Base-by-base conservation (phyloP, 1,140 invertebrate species). In the Aphelenchoides avenae region DNA sequence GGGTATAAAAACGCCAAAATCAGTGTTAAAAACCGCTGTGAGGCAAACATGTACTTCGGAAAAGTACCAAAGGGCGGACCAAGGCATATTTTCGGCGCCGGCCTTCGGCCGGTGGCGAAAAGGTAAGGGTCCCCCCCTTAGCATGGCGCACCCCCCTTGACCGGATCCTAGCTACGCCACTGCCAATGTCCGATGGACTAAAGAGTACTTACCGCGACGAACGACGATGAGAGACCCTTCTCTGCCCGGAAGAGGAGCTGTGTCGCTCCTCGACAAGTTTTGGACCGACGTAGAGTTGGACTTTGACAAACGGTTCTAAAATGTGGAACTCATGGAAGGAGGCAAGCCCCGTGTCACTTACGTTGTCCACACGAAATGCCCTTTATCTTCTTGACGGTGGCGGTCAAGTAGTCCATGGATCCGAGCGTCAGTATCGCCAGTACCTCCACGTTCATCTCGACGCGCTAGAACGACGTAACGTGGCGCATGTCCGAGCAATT, bases 361-460 rank as follows among this genome's bases (percentile, higher is more conserved):
- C 64, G 26, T 63, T 39, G 46, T 15, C 13, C 24, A 20, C 26
- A 20, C n/a, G 11, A 34, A 33, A 70, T 31, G 13, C 66, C 66
- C n/a, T 58, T 46, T 13, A 71, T 37, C 20, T 66, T 66, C 33
- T 76, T 74, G 9, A 74, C 58, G 7, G 71, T 76, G 11, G 68
- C 47, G n/a, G 71, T 75, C 2, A 73, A 53, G 46, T 75, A 74
- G 40, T 74, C 74, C 30, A 73, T 53, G 7, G 70, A 51, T 20
- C 69, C 61, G 33, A 71, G 60, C 7, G 71, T 74, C 13, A 74
- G 48, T 33, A 74, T 76, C 9, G 57, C 56, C 3, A 74, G 39
- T n/a, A 74, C 27, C 52, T 75, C 24, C 15, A 30, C 20, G 18
- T 50, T 62, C 26, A 50, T 51, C n/a, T 56, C 54, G n/a, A 22